Evolutionary conservation across 2,113 vertebrate genomes (phyloP).

Genomic region (Alethe diademata): DNA sequence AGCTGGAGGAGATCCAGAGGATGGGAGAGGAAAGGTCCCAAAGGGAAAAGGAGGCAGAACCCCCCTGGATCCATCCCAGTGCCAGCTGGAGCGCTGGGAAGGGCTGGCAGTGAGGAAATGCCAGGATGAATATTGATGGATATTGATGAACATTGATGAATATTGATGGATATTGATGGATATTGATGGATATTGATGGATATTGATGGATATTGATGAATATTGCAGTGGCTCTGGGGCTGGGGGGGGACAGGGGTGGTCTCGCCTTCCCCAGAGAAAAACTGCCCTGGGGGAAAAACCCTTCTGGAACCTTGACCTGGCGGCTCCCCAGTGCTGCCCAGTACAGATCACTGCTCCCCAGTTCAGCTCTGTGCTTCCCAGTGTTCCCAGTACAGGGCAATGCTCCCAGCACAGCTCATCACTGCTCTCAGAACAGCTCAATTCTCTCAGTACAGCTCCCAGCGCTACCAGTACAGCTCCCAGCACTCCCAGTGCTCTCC

Average conservation of each 20-base stretch:
- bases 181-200: too few species aligned
- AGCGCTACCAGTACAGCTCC: background rate
- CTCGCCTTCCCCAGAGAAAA: background rate
- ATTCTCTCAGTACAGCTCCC: background rate
- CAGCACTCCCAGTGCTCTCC: too few species aligned
- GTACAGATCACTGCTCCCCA: background rate
- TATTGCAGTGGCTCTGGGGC: background rate
- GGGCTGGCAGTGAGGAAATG: background rate
- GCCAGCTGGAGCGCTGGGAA: background rate
- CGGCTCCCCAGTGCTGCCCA: rapidly evolving
- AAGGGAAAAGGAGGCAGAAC: background rate
- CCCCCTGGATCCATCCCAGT: rapidly evolving
- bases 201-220: too few species aligned
- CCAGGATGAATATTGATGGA: background rate
- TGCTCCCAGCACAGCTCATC: background rate
- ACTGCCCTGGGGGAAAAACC: rapidly evolving
- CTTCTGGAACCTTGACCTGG: background rate
- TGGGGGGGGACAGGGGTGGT: background rate
- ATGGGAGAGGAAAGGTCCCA: background rate
- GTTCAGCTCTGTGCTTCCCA: background rate
- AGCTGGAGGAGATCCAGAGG: rapidly evolving
- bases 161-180: too few species aligned
- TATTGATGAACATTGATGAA: too few species aligned
- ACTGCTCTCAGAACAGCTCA: background rate
- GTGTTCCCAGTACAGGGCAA: too few species aligned